Evolutionary conservation across 2,113 vertebrate genomes (phyloP).

Genomic region (Muscicapa adusta): DNA sequence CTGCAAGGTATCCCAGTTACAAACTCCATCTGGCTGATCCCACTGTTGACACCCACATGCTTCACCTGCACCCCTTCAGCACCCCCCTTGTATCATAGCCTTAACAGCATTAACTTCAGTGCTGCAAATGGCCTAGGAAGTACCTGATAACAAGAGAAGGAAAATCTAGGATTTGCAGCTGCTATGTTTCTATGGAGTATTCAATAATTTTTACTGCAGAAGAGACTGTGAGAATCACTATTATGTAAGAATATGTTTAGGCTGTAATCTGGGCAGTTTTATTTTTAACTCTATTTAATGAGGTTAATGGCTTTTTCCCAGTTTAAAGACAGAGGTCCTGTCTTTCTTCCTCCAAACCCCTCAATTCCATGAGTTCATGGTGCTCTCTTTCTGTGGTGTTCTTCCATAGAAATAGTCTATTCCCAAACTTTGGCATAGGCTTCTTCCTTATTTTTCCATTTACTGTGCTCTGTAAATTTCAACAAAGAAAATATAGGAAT

Average conservation of each 20-base stretch:
- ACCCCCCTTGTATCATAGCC: rapidly evolving
- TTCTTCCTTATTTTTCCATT: neutral
- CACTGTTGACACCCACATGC: rapidly evolving
- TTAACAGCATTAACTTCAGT: neutral
- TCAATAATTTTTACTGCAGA: neutral
- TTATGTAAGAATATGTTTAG: neutral
- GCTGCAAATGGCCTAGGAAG: neutral
- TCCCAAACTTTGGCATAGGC: neutral
- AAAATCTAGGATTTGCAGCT: neutral
- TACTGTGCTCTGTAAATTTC: neutral
- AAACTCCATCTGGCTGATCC: neutral
- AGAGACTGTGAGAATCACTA: neutral
- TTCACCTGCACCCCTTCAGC: too few relatives aligned
- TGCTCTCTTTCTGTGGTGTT: neutral
- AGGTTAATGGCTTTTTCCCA: neutral
- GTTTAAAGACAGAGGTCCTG: neutral
- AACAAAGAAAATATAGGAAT: neutral
- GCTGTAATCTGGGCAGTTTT: neutral
- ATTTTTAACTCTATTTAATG: neutral
- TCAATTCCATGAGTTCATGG: neutral
- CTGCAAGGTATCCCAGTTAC: neutral
- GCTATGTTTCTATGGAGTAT: neutral
- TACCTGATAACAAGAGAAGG: neutral
- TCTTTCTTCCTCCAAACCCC: neutral
- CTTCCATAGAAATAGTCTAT: neutral